A percentile compares a stretch with the other conserved stretches of the same genome.
Evolutionary conservation across 2,888 invertebrate species (phyloP).

Genomic region (Drosophila greeni): DNA sequence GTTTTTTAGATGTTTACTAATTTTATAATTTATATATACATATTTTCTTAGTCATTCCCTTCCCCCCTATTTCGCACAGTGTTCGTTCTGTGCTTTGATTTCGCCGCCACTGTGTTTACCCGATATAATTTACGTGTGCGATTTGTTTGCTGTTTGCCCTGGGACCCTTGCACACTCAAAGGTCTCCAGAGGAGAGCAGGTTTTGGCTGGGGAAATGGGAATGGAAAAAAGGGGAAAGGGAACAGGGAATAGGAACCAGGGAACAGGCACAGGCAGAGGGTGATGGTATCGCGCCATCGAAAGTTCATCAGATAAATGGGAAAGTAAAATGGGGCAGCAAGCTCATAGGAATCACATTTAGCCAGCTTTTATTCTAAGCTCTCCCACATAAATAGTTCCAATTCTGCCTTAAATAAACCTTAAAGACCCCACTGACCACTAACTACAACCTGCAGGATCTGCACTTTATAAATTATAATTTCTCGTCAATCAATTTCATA

Average conservation of each 20-base stretch:
- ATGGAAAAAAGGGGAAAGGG: background rate
- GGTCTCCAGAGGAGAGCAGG: background rate
- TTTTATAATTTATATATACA: background rate
- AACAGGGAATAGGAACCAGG: no score
- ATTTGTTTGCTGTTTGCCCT: slow-evolving; percentile 30
- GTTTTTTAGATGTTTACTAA: no score
- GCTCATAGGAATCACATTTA: slow-evolving; percentile 12
- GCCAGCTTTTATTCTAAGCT: background rate
- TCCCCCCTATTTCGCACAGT: background rate
- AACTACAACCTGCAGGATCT: background rate
- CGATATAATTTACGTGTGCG: slow-evolving; percentile 33
- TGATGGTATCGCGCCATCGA: background rate
- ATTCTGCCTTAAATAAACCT: background rate
- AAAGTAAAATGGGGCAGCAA: background rate
- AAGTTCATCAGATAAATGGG: slow-evolving; percentile 1
- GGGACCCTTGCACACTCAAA: slow-evolving; percentile 9
- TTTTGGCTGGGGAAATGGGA: background rate
- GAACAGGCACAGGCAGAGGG: background rate
- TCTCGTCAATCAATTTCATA: slow-evolving; percentile 2
- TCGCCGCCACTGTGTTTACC: slow-evolving; percentile 22
- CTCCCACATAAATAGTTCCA: background rate
- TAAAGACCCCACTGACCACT: background rate
- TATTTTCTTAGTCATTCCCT: background rate
- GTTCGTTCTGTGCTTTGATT: slow-evolving; percentile 12
- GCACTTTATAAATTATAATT: background rate